Evolutionary conservation across 2,797 vertebrate species (phyloP).

Genomic region (Dendrocincla fuliginosa): DNA sequence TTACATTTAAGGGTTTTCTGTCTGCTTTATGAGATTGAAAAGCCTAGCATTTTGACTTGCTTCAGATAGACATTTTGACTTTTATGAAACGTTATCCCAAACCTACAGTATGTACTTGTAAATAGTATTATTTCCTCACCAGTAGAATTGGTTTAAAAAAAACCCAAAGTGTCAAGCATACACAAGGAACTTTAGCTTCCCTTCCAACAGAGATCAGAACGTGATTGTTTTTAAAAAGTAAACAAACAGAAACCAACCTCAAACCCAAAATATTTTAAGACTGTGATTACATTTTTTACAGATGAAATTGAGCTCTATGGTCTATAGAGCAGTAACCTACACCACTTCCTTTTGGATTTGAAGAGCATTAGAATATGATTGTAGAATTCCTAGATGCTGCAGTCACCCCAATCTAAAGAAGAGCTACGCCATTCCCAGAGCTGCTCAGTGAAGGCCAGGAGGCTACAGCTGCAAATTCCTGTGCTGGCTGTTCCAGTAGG

Average conservation of each 20-base stretch:
- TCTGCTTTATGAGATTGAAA: background rate
- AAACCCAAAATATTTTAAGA: background rate
- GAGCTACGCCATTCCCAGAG: background rate
- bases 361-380: background rate
- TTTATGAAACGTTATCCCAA: background rate
- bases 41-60: background rate
- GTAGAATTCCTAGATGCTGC: background rate
- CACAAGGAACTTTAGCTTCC: background rate
- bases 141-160: background rate
- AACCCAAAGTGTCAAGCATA: accelerated
- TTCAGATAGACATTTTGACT: background rate
- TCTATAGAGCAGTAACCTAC: background rate
- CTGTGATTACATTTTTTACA: background rate
- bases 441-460: background rate
- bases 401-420: background rate
- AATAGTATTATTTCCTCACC: background rate
- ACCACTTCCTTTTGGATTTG: background rate
- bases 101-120: background rate
- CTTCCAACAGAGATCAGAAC: background rate
- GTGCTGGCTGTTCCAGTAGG: background rate
- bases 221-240: background rate
- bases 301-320: background rate
- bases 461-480: background rate
- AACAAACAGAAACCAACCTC: background rate
- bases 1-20: background rate